These are phyloP conservation scores for Balanococcus diminutus DNA, from an alignment of 2,888 invertebrate genomes.

Conservation along the genomic window DNA sequence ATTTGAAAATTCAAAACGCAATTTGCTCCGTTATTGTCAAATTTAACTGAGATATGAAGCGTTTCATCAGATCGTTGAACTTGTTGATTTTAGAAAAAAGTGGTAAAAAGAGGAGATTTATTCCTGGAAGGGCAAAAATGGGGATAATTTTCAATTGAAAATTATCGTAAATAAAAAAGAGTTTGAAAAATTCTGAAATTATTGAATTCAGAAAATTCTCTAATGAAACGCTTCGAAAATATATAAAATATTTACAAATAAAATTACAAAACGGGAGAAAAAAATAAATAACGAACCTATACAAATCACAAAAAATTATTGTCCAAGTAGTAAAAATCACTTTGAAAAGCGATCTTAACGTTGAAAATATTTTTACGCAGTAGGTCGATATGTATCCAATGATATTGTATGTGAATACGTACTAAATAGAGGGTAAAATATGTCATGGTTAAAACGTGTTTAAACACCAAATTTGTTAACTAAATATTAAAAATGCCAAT, in stretches of 20 bases:
- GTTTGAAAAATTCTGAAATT: background rate
- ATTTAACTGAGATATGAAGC: too few relatives aligned
- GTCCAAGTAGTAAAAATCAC: slow-evolving; percentile 33
- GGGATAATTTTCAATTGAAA: background rate
- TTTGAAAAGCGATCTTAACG: slow-evolving; percentile 10
- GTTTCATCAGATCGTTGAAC: background rate
- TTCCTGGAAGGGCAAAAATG: background rate
- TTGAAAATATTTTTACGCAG: background rate
- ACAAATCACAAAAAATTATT: slow-evolving; percentile 43
- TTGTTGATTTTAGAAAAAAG: background rate
- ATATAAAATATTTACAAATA: background rate
- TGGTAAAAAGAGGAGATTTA: background rate
- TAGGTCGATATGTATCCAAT: slow-evolving; percentile 34
- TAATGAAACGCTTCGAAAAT: background rate
- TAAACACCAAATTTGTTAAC: background rate
- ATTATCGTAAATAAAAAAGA: too few relatives aligned
- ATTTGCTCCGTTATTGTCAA: too few relatives aligned
- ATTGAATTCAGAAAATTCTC: background rate
- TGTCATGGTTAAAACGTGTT: background rate
- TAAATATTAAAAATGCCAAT: slow-evolving; percentile 24
- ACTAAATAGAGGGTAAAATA: background rate
- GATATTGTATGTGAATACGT: background rate
- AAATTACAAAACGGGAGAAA: background rate
- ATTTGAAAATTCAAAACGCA: too few relatives aligned
- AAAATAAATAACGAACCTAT: slow-evolving; percentile 39